Base-by-base conservation (phyloP, 2,113 vertebrate species). In the Hiodon alosoides region DNA sequence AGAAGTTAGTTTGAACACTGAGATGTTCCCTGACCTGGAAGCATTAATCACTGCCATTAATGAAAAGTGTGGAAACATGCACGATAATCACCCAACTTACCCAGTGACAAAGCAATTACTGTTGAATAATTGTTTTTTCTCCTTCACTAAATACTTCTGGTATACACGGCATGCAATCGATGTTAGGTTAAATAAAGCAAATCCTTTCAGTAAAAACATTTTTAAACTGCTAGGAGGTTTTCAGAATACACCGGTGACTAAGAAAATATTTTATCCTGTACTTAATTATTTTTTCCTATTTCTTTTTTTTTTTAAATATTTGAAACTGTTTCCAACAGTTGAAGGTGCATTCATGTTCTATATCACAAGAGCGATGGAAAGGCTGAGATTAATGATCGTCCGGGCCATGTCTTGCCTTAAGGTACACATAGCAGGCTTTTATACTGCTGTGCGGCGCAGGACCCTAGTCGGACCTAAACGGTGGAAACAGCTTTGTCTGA, bases 101-200 rank as follows among this genome's bases (percentile, higher is more conserved):
- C 72, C 76, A 73, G 53, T 60, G 75, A 67, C 70, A 76, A 79
- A 84, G 77, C 71, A 73, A 85, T 89, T 83, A 83, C 73, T 64
- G 66, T 75, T 75, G 71, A 68, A 71, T 85, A 79, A 84, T 86
- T 81, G 79, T 85, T 86, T 84, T 77, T 77, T 86, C 80, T 81
- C 80, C 79, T 81, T 79, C 71, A 67, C 5, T 87, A 75, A 79
- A 57, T 82, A 76, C 58, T 72, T 66, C 72, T 78, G 79, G 76
- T 70, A 72, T 73, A n/a, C 16, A 17, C 0, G 65, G 9, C 31
- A 31, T 31, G 2, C 31, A 31, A 31, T 31, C 31, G 31, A 31
- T 31, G 31, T 31, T 31, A 31, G 31, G 31, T 31, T 31, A 31
- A 6, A 31, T 14, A 60, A 17, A 9, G 69, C 51, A 55, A 70